Percentiles rank a stretch among this genome's conserved stretches.
These are phyloP conservation scores for Mormyrus lacerda DNA, from an alignment of 2,113 vertebrate genomes.

Conservation along the genomic window DNA sequence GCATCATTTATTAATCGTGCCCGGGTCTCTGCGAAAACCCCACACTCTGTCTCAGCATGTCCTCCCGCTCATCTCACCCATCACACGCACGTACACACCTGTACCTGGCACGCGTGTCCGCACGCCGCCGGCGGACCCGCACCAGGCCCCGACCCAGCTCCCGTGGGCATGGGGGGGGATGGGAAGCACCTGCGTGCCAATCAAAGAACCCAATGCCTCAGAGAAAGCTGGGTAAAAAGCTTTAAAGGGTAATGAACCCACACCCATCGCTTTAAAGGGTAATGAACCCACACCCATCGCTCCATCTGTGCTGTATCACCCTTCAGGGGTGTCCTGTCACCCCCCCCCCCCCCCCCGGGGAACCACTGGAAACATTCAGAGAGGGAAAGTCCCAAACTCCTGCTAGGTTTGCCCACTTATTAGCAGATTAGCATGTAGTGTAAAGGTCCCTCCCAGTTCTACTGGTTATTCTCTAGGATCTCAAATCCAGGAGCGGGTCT, in stretches of 20 bases:
- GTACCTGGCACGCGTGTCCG: conserved; percentile 2
- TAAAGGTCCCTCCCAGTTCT: background rate
- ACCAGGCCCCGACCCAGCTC: background rate
- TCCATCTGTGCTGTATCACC: background rate
- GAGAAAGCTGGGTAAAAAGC: background rate
- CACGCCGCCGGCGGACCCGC: background rate
- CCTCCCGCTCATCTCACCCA: background rate
- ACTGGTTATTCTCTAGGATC: background rate
- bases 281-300: background rate
- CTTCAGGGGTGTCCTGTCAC: background rate
- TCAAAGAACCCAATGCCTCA: background rate
- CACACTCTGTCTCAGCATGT: background rate
- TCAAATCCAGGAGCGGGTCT: background rate
- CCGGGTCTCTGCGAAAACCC: conserved; percentile 46
- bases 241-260: background rate
- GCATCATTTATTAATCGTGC: conserved; percentile 65
- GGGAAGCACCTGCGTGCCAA: background rate
- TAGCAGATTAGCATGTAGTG: background rate
- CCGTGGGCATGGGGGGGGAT: background rate
- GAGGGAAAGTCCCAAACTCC: background rate
- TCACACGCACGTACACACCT: background rate
- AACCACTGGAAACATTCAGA: background rate
- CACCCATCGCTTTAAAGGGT: background rate
- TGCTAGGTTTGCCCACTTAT: background rate
- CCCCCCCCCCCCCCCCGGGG: background rate